phyloP scores from a whole-genome alignment of 2,888 invertebrate species.

The Acanthococcus lagerstroemiae region DNA sequence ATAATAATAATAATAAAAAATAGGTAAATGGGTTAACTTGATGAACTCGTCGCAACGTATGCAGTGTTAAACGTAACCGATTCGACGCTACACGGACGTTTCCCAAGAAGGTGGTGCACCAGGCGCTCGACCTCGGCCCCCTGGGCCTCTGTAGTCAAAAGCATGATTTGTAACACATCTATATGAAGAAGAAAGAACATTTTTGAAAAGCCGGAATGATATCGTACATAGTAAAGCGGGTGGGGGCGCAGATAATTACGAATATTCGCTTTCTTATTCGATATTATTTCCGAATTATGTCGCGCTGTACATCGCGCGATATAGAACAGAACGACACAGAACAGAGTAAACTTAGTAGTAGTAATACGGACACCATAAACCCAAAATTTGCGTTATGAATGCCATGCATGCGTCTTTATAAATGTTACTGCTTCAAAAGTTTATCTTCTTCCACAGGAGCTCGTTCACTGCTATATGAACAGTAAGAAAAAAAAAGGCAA shows the following conservation, averaged over 20 bases:
- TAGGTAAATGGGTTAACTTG: too few species aligned
- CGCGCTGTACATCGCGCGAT: too few species aligned
- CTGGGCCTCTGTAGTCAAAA: constrained; percentile 15
- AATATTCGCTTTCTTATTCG: not conserved
- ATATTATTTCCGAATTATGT: too few species aligned
- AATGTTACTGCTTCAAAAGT: constrained; percentile 29
- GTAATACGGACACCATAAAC: constrained; percentile 22
- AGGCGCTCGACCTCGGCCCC: constrained; percentile 3
- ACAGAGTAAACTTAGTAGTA: too few species aligned
- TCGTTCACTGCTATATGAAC: constrained; percentile 30
- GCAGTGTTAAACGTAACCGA: too few species aligned
- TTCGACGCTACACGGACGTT: constrained; percentile 10
- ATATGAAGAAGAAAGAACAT: not conserved
- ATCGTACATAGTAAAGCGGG: not conserved
- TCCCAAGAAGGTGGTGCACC: constrained; percentile 1
- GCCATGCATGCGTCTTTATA: constrained; percentile 15
- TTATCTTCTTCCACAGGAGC: constrained; percentile 27
- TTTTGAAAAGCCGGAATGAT: not conserved
- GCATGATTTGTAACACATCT: constrained; percentile 1
- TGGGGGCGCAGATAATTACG: not conserved
- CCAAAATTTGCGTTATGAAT: constrained; percentile 20
- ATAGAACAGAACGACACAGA: too few species aligned
- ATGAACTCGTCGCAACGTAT: too few species aligned
- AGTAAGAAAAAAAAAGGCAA: constrained; percentile 19
- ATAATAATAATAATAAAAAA: too few species aligned